Conservation (phyloP, 2,888 invertebrate species). For the Rhamnusium bicolor region DNA sequence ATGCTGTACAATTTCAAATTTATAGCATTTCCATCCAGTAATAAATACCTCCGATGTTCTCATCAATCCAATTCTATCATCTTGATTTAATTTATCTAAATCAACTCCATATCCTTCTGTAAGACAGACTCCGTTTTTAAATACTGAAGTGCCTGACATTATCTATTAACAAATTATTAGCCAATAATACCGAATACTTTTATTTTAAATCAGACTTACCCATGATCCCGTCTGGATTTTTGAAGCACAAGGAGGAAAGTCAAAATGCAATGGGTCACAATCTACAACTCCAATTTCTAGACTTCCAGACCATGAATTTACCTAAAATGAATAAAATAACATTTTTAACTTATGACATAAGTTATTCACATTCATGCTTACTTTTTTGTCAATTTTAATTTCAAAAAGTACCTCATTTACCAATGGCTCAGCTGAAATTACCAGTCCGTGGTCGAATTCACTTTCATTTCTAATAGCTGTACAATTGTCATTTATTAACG, state of each 20-base stretch:
- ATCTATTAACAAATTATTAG: conserved; percentile 73
- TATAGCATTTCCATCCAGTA: not conserved
- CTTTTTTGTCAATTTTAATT: conserved; percentile 91
- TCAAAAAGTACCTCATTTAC: conserved; percentile 88
- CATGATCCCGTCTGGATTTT: conserved; percentile 88
- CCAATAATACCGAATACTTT: not conserved
- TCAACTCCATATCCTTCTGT: conserved; percentile 90
- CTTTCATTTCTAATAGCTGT: conserved; percentile 87
- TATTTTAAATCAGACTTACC: conserved; percentile 72
- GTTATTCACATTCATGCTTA: conserved; percentile 67
- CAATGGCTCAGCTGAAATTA: conserved; percentile 86
- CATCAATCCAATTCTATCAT: conserved; percentile 74
- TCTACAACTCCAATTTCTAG: conserved; percentile 85
- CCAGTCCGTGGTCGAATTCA: conserved; percentile 91
- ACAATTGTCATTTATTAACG: conserved; percentile 86
- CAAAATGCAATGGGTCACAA: conserved; percentile 79
- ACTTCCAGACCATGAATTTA: conserved; percentile 85
- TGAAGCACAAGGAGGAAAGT: conserved; percentile 83
- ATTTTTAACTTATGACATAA: not conserved
- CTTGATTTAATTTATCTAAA: conserved; percentile 86
- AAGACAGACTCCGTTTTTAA: conserved; percentile 87
- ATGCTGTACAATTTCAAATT: not conserved
- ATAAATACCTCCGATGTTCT: conserved; percentile 76
- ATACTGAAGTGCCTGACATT: conserved; percentile 89
- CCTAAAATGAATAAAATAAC: conserved; percentile 71